Evolutionary conservation across 2,113 vertebrate species (phyloP).

Genomic region (Ptyas mucosa): DNA sequence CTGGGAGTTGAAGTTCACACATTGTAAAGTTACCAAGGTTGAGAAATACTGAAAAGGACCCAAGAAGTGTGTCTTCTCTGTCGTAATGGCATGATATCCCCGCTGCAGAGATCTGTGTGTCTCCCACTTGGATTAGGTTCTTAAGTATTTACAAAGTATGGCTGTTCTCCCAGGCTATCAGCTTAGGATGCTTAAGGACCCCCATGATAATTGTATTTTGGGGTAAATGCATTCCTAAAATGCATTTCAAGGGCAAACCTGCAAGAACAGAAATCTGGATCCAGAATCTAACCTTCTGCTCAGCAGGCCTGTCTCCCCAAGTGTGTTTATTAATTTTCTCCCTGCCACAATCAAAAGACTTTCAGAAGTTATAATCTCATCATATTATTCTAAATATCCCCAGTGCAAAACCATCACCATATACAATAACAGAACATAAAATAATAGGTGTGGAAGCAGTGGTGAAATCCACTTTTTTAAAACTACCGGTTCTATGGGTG

Average conservation of each 20-base stretch:
- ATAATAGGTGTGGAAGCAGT: too few species aligned
- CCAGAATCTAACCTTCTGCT: background rate
- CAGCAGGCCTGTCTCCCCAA: background rate
- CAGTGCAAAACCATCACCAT: background rate
- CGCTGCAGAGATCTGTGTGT: too few species aligned
- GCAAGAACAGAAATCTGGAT: background rate
- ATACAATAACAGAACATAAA: background rate
- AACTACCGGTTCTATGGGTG: too few species aligned
- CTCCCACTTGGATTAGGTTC: background rate
- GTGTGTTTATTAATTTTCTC: background rate
- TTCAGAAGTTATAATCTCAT: background rate
- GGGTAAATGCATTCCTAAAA: background rate
- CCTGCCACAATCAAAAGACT: background rate
- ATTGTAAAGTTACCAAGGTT: background rate
- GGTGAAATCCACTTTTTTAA: too few species aligned
- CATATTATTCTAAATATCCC: background rate
- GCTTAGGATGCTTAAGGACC: background rate
- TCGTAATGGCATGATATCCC: background rate
- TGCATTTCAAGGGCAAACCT: background rate
- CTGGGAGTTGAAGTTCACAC: too few species aligned
- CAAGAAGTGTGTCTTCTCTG: background rate
- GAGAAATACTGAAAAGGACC: background rate
- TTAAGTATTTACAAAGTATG: background rate
- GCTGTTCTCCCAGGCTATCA: background rate
- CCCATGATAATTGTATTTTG: background rate